phyloP scores from a whole-genome alignment of 2,797 vertebrate species.

The Acanthurus lineatus region DNA sequence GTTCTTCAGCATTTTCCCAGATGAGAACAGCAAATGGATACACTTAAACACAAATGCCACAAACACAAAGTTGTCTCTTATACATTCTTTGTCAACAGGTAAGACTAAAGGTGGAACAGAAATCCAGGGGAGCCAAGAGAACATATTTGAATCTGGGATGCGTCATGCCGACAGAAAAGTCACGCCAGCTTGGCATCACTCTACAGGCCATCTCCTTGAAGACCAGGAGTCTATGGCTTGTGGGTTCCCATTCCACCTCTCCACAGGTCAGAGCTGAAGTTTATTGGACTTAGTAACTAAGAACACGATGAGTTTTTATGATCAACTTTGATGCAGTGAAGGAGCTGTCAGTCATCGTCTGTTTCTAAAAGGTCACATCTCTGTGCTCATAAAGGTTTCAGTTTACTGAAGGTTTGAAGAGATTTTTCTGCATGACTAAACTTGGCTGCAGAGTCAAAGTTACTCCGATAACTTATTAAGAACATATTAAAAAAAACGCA shows the following conservation, averaged over 20 bases:
- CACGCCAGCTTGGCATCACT: slow-evolving; percentile 52
- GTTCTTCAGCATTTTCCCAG: neutral
- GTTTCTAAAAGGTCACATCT: no score
- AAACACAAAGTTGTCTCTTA: neutral
- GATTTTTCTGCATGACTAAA: no score
- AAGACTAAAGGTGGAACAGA: slow-evolving; percentile 32
- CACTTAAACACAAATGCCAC: neutral
- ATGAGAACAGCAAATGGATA: neutral
- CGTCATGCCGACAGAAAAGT: slow-evolving; percentile 1
- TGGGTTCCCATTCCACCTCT: no score
- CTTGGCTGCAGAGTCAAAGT: no score
- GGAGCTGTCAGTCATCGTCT: neutral
- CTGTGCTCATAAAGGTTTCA: no score
- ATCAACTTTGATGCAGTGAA: neutral
- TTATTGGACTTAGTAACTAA: no score
- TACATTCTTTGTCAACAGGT: slow-evolving; percentile 19
- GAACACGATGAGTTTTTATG: neutral
- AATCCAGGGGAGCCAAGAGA: slow-evolving; percentile 71
- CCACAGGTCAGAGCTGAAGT: slow-evolving; percentile 24
- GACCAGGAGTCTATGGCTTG: no score
- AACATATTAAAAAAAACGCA: no score
- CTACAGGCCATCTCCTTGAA: slow-evolving; percentile 4
- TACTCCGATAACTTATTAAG: no score
- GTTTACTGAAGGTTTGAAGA: no score
- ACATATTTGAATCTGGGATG: slow-evolving; percentile 61